phyloP scores from a whole-genome alignment of 2,888 invertebrate genomes.

The Mythimna albipuncta region DNA sequence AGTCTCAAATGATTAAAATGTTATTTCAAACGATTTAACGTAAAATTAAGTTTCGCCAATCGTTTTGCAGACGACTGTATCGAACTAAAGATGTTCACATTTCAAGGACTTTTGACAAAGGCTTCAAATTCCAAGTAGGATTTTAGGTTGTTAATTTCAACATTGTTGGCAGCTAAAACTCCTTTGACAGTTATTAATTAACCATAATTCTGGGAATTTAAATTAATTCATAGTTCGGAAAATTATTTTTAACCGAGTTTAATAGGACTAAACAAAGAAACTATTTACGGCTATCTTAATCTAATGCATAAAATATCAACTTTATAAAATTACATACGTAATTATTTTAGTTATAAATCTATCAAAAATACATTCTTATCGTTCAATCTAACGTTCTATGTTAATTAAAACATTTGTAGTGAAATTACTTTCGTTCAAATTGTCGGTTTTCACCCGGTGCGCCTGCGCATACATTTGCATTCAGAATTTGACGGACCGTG shows the following conservation, averaged over 20 bases:
- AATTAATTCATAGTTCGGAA: conserved; percentile 14
- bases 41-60: neutral
- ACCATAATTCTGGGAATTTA: conserved; percentile 49
- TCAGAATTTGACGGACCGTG: conserved; percentile 66
- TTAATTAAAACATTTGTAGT: conserved; percentile 62
- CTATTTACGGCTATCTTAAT: neutral
- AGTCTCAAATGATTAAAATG: neutral
- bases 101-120: conserved; percentile 49
- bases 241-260: neutral
- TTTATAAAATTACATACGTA: too few species aligned
- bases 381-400: conserved; percentile 35
- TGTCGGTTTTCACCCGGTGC: conserved; percentile 62
- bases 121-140: conserved; percentile 47
- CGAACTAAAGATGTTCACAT: conserved; percentile 6
- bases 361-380: conserved; percentile 14
- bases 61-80: conserved; percentile 50
- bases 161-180: conserved; percentile 42
- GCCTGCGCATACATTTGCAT: conserved; percentile 57
- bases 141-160: conserved; percentile 29
- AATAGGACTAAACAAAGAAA: neutral
- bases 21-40: neutral
- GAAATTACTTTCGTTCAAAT: conserved; percentile 66
- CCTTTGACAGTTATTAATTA: conserved; percentile 55
- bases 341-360: conserved; percentile 9
- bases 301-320: too few species aligned